Evolutionary conservation across 2,797 vertebrate species (phyloP), one percentile per base, ranked within the genome.

Genomic region (Anguilla anguilla): DNA sequence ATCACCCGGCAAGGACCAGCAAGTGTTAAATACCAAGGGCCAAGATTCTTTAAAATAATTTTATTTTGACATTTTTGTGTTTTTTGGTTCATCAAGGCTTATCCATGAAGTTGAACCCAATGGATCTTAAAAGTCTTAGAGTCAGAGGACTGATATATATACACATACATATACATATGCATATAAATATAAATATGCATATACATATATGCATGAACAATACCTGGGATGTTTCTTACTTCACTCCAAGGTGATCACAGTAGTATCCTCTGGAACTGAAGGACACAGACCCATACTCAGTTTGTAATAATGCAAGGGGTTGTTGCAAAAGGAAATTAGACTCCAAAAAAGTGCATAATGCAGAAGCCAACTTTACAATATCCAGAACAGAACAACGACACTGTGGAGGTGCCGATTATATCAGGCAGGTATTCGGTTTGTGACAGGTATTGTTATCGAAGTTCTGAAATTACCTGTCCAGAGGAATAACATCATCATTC

Each of bases 401-500:
- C 31, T 39, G 28, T 28, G 74, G 43, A 43, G 35, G 35, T 39
- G 7, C 35, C 4, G 35, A 77, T 39, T 77, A 77, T 35, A 77
- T 77, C 74, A 77, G 74, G 74, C 74, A 77, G 74, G 31, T 39
- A 77, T 43, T 77, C 15, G 10, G 35, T 77, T 77, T 43, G 31
- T 17, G 39, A 77, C 10, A 77, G 74, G 43, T 77, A 43, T 77
- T 43, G 39, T 77, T 43, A 77, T 17, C 43, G 74, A 77, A 77
- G 74, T 77, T 77, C 39, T 77, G 74, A 77, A 77, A 77, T 77
- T 77, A 35, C 74, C 74, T 77, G 74, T 77, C 74, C 25, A 77
- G 6, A 77, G 17, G 35, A 77, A 22, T 77, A 43, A 43, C 39
- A 3, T 77, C 74, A 43, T 72, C 69, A 72, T 15, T 43, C 72